A percentile compares a stretch with the other conserved stretches of the same genome.
These are phyloP conservation scores for Philereme vetulata DNA, from an alignment of 2,888 invertebrate species.

Conservation along the genomic window DNA sequence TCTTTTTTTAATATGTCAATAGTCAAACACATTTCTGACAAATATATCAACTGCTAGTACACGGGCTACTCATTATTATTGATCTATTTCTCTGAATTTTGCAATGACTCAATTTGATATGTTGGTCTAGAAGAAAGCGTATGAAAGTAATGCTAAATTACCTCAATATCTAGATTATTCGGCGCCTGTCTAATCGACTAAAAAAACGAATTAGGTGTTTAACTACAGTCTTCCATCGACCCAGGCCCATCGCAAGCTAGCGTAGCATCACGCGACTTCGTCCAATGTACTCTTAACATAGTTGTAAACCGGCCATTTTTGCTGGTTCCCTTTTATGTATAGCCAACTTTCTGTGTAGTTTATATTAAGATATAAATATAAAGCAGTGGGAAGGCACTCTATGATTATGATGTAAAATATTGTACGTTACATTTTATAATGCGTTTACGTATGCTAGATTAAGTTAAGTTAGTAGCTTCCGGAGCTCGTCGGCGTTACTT, in stretches of 20 bases:
- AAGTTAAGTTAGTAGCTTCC: conserved; percentile 24
- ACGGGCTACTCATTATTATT: too few relatives aligned
- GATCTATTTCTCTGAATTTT: too few relatives aligned
- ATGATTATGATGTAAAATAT: conserved; percentile 2
- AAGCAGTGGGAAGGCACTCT: too few relatives aligned
- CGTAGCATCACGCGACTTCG: conserved; percentile 62
- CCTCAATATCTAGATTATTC: conserved; percentile 16
- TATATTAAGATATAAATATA: too few relatives aligned
- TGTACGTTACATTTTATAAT: conserved; percentile 19
- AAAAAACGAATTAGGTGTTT: conserved; percentile 24
- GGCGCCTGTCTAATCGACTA: conserved; percentile 10
- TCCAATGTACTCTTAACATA: conserved; percentile 61
- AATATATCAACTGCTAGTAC: too few relatives aligned
- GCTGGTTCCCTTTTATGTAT: conserved; percentile 47
- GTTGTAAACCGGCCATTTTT: conserved; percentile 44
- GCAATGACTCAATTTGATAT: background rate
- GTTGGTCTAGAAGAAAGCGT: conserved; percentile 8
- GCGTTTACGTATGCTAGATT: conserved; percentile 14
- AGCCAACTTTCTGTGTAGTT: background rate
- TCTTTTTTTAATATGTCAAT: too few relatives aligned
- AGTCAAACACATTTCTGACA: too few relatives aligned
- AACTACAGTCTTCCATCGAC: conserved; percentile 21
- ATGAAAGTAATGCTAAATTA: conserved; percentile 9
- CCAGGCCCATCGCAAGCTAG: conserved; percentile 30
- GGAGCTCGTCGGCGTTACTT: conserved; percentile 25